Evolutionary conservation across 2,888 invertebrate species (phyloP), one percentile per base, ranked within the genome.

Genomic region (Tiliacea aurago): DNA sequence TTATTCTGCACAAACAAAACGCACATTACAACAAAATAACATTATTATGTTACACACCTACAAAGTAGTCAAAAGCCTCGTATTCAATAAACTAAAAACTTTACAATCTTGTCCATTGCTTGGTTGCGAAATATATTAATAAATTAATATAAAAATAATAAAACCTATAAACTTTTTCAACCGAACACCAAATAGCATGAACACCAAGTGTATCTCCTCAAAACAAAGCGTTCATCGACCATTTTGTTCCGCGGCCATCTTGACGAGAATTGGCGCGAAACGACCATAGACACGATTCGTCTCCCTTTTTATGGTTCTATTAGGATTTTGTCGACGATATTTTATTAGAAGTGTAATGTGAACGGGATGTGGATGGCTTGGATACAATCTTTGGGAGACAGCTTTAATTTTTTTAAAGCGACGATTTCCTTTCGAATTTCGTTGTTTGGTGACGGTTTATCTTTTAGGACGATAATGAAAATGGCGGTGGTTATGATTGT

Each of bases 171-270:
- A 53, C 43, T 69, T 61, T n/a, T n/a, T 15, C 20, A 64, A 33
- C 6, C 9, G 23, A 15, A 43, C n/a, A 37, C 15, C 15, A 23
- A 53, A 37, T 53, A 33, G 2, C 41, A 51, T 56, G 63, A 59
- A 58, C 47, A 62, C n/a, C 23, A 62, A 84, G 66, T 62, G 45
- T 23, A 66, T 68, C 49, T 63, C 41, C 55, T 59, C 56, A 67
- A 81, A 84, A 72, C 49, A 81, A 72, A 70, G 47, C 55, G 33
- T 47, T 65, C 33, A 56, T 41, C 67, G 86, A 86, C 91, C 90
- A 91, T 92, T 88, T 90, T 88, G 86, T 88, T 86, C 81, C 76
- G 86, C 80, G 74, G 86, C 91, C 91, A 91, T 92, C 89, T 90
- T 88, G 84, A 84, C 80, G 83, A 84, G 81, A 86, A 86, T 87